Percentiles rank a stretch among this genome's conserved stretches.
Conservation (phyloP, 2,113 vertebrate species). For the Etheostoma cragini region DNA sequence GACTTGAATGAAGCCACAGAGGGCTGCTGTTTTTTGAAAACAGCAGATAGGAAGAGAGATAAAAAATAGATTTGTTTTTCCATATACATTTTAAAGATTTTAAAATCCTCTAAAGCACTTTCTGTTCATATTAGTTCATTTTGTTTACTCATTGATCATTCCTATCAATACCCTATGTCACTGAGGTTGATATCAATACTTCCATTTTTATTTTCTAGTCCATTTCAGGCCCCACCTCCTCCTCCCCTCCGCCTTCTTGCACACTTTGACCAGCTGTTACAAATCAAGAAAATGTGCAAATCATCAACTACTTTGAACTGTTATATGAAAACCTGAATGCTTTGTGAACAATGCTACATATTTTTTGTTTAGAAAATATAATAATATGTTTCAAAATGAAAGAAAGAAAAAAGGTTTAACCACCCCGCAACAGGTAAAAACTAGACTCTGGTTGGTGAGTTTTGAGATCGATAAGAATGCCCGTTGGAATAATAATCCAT, state of each 20-base stretch:
- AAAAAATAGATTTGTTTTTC: slow-evolving; percentile 80
- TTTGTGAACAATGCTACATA: slow-evolving; percentile 96
- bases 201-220: slow-evolving; percentile 69
- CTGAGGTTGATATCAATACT: slow-evolving; percentile 80
- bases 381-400: slow-evolving; percentile 80
- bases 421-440: slow-evolving; percentile 74
- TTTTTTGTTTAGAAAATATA: slow-evolving; percentile 83
- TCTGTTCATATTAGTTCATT: slow-evolving; percentile 77
- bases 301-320: slow-evolving; percentile 81
- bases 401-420: slow-evolving; percentile 73
- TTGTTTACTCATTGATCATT: slow-evolving; percentile 76
- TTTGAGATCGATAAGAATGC: slow-evolving; percentile 82
- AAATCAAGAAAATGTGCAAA: slow-evolving; percentile 86
- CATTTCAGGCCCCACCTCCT: slow-evolving; percentile 58
- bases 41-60: slow-evolving; percentile 80
- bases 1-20: slow-evolving; percentile 77
- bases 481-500: slow-evolving; percentile 78
- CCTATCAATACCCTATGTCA: slow-evolving; percentile 79
- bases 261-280: slow-evolving; percentile 76
- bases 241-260: slow-evolving; percentile 44
- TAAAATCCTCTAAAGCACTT: slow-evolving; percentile 82
- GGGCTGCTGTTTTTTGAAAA: slow-evolving; percentile 82
- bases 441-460: slow-evolving; percentile 77
- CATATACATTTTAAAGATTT: slow-evolving; percentile 83
- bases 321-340: slow-evolving; percentile 89